These are phyloP conservation scores for Felis chaus DNA, from an alignment of 2,113 vertebrate species.

Conservation along the genomic window DNA sequence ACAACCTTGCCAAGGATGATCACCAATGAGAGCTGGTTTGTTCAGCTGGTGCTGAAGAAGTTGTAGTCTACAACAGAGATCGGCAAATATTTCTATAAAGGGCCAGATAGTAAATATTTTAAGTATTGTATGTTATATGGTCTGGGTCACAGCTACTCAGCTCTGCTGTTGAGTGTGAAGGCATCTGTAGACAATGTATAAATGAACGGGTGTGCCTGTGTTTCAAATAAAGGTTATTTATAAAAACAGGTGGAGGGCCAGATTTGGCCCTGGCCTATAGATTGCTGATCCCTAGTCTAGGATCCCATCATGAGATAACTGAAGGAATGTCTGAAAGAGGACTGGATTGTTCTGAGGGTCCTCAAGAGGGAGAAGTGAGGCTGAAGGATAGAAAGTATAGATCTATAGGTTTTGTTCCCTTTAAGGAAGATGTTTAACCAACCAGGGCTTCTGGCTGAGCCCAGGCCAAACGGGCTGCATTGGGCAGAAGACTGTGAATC, in stretches of 20 bases:
- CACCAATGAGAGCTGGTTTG: neutral
- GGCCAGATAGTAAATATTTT: neutral
- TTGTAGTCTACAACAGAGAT: neutral
- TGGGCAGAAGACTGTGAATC: neutral
- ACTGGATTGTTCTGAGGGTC: neutral
- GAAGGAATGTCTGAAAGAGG: neutral
- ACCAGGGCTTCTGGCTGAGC: neutral
- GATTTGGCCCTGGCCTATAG: neutral
- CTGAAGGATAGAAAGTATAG: neutral
- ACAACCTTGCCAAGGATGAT: neutral
- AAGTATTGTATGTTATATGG: neutral
- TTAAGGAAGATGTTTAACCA: neutral
- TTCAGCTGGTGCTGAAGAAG: neutral
- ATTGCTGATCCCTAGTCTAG: neutral
- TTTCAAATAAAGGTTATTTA: constrained; percentile 41
- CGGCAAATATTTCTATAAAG: neutral
- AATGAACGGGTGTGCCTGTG: neutral
- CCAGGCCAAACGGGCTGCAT: neutral
- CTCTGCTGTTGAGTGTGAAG: neutral
- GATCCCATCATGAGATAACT: neutral
- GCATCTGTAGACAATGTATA: neutral
- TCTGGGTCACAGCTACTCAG: neutral
- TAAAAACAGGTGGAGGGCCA: neutral
- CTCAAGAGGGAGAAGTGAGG: neutral
- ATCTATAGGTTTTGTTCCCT: neutral